A percentile compares a stretch with the other conserved stretches of the same genome.
phyloP scores from a whole-genome alignment of 2,113 vertebrate genomes.

The Romanogobio albipinnatus region DNA sequence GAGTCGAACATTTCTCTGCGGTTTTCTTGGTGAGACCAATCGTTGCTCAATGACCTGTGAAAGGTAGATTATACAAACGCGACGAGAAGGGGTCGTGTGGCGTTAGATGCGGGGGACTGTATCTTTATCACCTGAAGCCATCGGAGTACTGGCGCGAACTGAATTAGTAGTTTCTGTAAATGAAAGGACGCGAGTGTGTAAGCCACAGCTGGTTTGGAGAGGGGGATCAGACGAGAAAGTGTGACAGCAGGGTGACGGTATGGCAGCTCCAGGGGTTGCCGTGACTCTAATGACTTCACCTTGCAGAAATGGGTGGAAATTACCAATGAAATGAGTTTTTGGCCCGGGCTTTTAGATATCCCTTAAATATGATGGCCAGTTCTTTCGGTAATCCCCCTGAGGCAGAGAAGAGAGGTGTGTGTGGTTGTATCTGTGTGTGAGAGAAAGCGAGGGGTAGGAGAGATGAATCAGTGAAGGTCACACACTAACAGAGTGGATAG shows the following conservation, averaged over 20 bases:
- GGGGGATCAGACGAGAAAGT: not conserved
- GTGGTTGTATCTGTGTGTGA: conserved; percentile 32
- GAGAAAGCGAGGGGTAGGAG: conserved; percentile 24
- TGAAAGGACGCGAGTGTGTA: not conserved
- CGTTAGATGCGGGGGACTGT: not conserved
- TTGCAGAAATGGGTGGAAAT: conserved; percentile 55
- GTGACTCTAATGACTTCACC: conserved; percentile 58
- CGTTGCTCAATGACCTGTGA: conserved; percentile 54
- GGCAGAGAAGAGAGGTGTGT: conserved; percentile 37
- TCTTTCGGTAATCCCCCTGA: conserved; percentile 51
- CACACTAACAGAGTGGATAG: conserved; percentile 41
- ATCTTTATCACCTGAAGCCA: not conserved
- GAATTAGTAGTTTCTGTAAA: conserved; percentile 32
- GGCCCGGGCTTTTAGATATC: conserved; percentile 52
- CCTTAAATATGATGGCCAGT: conserved; percentile 61
- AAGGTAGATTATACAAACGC: conserved; percentile 32
- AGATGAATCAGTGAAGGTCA: conserved; percentile 58
- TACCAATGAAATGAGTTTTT: conserved; percentile 63
- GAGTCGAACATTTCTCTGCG: conserved; percentile 40
- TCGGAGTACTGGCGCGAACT: not conserved
- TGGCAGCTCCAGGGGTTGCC: conserved; percentile 12
- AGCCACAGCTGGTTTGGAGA: conserved; percentile 23
- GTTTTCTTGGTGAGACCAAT: conserved; percentile 45
- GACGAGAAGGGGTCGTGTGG: not conserved
- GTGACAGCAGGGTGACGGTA: conserved; percentile 28